Percentiles rank a stretch among this genome's conserved stretches.
Conservation (phyloP, 2,888 invertebrate genomes). For the Gryllus longicercus region DNA sequence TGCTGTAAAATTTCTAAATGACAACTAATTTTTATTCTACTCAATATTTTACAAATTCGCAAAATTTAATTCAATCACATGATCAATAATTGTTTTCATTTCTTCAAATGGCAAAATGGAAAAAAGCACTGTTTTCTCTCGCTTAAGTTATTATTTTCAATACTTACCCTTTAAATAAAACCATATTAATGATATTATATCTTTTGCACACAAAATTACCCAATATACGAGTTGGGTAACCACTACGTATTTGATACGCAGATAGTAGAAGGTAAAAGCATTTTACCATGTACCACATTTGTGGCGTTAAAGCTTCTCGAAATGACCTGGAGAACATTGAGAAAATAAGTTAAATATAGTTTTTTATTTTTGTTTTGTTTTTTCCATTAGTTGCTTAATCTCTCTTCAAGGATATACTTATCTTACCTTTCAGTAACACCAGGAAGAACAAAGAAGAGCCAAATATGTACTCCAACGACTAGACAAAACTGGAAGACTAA, state of each 20-base stretch:
- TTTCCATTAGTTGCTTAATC: too few relatives aligned
- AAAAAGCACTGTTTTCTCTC: too few relatives aligned
- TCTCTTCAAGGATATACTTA: not conserved
- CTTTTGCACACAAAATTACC: conserved; percentile 98
- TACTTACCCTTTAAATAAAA: conserved; percentile 83
- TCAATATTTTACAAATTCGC: not conserved
- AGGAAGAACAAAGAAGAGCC: conserved; percentile 97
- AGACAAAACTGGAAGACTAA: conserved; percentile 88
- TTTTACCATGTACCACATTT: conserved; percentile 96
- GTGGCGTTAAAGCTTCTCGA: conserved; percentile 79
- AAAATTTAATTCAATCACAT: not conserved
- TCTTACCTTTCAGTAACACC: conserved; percentile 83
- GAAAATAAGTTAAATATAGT: not conserved
- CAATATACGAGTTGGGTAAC: conserved; percentile 94
- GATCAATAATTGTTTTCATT: not conserved
- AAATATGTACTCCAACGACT: conserved; percentile 86
- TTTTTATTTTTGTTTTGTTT: too few relatives aligned
- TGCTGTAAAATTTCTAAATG: not conserved
- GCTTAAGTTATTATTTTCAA: not conserved
- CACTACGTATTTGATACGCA: conserved; percentile 96
- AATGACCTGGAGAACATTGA: conserved; percentile 61
- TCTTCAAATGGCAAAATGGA: too few relatives aligned
- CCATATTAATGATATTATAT: conserved; percentile 88
- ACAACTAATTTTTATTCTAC: not conserved
- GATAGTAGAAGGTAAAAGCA: conserved; percentile 94